Evolutionary conservation across 2,113 vertebrate genomes (phyloP).

Genomic region (Arizona elegans): DNA sequence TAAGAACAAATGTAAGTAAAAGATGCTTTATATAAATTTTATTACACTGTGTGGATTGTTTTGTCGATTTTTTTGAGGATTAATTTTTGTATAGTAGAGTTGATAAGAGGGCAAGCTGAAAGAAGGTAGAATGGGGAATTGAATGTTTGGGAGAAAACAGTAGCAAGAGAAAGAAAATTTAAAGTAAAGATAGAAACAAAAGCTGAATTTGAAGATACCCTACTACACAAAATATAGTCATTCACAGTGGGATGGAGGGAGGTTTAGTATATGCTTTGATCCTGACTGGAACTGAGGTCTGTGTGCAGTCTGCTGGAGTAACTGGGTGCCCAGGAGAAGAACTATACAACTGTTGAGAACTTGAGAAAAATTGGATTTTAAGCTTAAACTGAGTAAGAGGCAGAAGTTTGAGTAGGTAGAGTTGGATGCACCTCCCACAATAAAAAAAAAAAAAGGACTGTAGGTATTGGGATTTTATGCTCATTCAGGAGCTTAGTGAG

Average conservation of each 20-base stretch:
- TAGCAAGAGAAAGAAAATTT: background rate
- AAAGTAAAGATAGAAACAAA: background rate
- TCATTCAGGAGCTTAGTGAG: background rate
- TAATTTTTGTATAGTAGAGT: background rate
- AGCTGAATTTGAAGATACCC: background rate
- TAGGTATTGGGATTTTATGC: background rate
- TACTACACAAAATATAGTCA: background rate
- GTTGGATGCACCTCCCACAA: background rate
- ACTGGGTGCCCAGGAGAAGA: background rate
- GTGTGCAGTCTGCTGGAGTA: background rate
- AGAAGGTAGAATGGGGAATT: background rate
- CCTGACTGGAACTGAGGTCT: background rate
- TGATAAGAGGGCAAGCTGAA: background rate
- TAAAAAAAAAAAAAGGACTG: background rate
- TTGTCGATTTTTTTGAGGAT: background rate
- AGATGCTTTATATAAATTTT: background rate
- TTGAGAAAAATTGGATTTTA: background rate
- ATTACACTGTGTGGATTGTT: background rate
- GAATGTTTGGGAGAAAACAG: background rate
- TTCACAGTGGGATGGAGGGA: background rate
- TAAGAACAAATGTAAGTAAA: slow-evolving; percentile 50
- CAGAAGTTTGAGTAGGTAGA: background rate
- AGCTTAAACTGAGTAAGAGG: background rate
- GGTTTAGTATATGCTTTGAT: background rate
- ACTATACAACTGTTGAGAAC: background rate